Conservation (phyloP, 2,797 vertebrate species). For the Rhabdomys pumilio region DNA sequence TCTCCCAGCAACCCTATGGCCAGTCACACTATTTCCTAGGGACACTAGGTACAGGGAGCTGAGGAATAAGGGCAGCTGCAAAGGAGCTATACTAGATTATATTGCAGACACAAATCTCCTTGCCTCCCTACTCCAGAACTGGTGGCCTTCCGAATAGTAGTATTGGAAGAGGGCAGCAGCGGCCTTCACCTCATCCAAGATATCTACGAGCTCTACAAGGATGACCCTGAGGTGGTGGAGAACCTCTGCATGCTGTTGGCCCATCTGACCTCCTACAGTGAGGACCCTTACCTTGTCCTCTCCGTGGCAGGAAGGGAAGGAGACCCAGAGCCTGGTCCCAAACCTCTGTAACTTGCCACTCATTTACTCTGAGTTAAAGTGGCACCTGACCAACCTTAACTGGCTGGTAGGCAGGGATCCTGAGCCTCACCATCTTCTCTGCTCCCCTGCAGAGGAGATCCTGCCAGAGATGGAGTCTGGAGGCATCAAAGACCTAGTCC, state of each 20-base stretch:
- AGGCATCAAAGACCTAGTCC: slow-evolving; percentile 79
- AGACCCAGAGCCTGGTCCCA: not conserved
- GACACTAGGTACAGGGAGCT: not conserved
- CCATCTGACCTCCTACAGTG: slow-evolving; percentile 86
- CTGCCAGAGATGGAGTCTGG: slow-evolving; percentile 82
- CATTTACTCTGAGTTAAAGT: not conserved
- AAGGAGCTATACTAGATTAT: not conserved
- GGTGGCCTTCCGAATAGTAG: slow-evolving; percentile 83
- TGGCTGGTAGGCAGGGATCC: not conserved
- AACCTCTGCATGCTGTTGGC: slow-evolving; percentile 86
- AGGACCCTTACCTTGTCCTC: not conserved
- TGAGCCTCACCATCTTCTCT: not conserved
- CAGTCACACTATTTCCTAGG: rapidly evolving
- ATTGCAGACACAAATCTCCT: not conserved
- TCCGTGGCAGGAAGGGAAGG: not conserved
- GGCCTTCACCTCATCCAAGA: slow-evolving; percentile 84
- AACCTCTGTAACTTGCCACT: not conserved
- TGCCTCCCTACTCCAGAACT: slow-evolving; percentile 83
- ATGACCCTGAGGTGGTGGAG: slow-evolving; percentile 86
- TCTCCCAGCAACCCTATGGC: not conserved
- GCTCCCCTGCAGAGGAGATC: slow-evolving; percentile 84
- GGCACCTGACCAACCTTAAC: not conserved
- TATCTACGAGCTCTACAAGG: slow-evolving; percentile 66
- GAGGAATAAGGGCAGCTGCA: not conserved
- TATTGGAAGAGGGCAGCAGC: slow-evolving; percentile 56